A percentile compares a stretch with the other conserved stretches of the same genome.
Evolutionary conservation across 2,113 vertebrate genomes (phyloP).

Genomic region (Hippocampus comes): DNA sequence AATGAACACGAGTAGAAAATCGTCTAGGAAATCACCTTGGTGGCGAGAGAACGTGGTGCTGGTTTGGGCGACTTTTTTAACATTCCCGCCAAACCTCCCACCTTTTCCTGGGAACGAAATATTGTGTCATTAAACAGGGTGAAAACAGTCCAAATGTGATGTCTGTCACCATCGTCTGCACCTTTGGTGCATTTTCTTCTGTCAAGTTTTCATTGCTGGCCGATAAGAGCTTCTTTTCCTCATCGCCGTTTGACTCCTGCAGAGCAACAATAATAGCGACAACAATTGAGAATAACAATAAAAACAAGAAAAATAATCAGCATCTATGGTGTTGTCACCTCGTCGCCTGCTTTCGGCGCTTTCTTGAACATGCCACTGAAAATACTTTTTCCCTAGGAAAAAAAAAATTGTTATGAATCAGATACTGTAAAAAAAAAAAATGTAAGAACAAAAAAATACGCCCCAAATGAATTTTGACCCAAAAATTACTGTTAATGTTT

Average conservation of each 20-base stretch:
- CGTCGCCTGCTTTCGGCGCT: slow-evolving; percentile 38
- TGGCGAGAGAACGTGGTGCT: background rate
- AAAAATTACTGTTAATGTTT: no score
- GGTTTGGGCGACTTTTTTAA: slow-evolving; percentile 60
- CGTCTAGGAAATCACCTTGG: slow-evolving; percentile 21
- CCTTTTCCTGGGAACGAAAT: slow-evolving; percentile 47
- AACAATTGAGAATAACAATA: background rate
- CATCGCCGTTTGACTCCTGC: slow-evolving; percentile 21
- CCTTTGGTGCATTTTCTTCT: slow-evolving; percentile 35
- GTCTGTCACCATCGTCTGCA: background rate
- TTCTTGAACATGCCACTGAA: slow-evolving; percentile 60
- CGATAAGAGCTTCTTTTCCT: slow-evolving; percentile 23
- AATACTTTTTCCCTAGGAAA: slow-evolving; percentile 45
- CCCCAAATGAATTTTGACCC: background rate
- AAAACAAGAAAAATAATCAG: background rate
- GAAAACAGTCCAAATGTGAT: background rate
- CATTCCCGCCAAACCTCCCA: slow-evolving; percentile 36
- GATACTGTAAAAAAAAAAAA: background rate
- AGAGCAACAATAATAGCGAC: background rate
- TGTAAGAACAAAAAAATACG: no score
- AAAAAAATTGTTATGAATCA: background rate
- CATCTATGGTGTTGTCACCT: slow-evolving; percentile 16
- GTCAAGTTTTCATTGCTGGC: slow-evolving; percentile 41
- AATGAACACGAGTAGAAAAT: background rate
- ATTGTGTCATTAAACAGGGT: background rate